phyloP scores from a whole-genome alignment of 2,888 invertebrate genomes.

The Brachyptera risi region DNA sequence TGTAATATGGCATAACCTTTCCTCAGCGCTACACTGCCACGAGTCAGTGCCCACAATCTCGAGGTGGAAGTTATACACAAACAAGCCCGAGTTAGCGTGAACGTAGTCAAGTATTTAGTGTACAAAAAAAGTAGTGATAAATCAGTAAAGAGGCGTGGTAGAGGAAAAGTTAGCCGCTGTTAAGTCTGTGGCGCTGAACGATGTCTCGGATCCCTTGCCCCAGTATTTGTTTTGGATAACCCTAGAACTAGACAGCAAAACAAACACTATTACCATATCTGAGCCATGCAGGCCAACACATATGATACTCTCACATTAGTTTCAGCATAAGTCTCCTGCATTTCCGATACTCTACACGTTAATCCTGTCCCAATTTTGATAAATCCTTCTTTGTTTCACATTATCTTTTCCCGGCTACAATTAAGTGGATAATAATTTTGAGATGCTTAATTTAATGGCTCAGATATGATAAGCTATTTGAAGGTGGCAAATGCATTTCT shows the following conservation, averaged over 20 bases:
- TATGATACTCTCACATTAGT: conserved; percentile 32
- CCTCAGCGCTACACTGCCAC: no score
- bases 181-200: conserved; percentile 29
- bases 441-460: conserved; percentile 48
- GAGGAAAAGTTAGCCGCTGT: conserved; percentile 33
- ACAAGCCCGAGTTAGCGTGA: no score
- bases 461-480: conserved; percentile 61
- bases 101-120: no score
- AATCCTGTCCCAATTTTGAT: conserved; percentile 12
- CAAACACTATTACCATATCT: conserved; percentile 51
- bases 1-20: conserved; percentile 30
- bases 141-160: not conserved
- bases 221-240: conserved; percentile 49
- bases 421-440: conserved; percentile 38
- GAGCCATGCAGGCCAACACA: conserved; percentile 46
- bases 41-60: no score
- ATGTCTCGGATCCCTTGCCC: conserved; percentile 32
- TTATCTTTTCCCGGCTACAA: conserved; percentile 40
- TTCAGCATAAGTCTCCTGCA: not conserved
- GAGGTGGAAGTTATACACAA: no score
- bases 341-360: conserved; percentile 1
- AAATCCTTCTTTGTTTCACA: conserved; percentile 18
- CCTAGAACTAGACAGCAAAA: conserved; percentile 48
- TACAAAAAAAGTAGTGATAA: no score
- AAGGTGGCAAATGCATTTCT: conserved; percentile 52